Conservation (phyloP, 1,140 invertebrate species). For the Caerostris extrusa region DNA sequence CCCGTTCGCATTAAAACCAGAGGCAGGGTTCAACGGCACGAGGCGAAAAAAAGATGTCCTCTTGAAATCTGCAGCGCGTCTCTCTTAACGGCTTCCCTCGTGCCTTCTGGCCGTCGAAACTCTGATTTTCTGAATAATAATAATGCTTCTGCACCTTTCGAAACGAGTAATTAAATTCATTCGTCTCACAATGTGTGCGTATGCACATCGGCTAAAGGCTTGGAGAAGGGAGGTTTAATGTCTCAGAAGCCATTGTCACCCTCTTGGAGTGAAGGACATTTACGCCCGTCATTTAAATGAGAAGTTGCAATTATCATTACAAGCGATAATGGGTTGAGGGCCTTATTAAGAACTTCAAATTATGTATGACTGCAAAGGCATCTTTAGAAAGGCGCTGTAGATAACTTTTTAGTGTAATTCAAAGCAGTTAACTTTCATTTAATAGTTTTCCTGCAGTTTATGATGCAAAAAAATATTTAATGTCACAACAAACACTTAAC, state of each 20-base stretch:
- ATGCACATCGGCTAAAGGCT: neutral
- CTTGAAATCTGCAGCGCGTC: neutral
- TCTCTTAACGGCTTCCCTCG: neutral
- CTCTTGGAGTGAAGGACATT: neutral
- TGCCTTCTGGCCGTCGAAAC: neutral
- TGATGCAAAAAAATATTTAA: no score
- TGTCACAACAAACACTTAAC: no score
- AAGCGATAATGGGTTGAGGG: slow-evolving; percentile 2
- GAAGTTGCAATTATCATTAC: neutral
- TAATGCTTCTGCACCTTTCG: neutral
- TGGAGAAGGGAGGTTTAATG: neutral
- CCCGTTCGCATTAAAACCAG: neutral
- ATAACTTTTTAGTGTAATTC: no score
- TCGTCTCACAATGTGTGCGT: no score
- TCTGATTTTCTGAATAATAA: neutral
- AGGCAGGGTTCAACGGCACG: neutral
- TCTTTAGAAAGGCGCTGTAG: no score
- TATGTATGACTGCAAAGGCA: no score
- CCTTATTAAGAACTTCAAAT: no score
- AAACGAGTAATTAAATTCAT: neutral
- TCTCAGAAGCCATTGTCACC: neutral
- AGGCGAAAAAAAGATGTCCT: neutral
- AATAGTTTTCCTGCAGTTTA: no score
- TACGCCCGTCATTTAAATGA: no score
- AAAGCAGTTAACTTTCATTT: no score